Conservation (phyloP, 2,888 invertebrate genomes). For the Cyclophora punctaria region DNA sequence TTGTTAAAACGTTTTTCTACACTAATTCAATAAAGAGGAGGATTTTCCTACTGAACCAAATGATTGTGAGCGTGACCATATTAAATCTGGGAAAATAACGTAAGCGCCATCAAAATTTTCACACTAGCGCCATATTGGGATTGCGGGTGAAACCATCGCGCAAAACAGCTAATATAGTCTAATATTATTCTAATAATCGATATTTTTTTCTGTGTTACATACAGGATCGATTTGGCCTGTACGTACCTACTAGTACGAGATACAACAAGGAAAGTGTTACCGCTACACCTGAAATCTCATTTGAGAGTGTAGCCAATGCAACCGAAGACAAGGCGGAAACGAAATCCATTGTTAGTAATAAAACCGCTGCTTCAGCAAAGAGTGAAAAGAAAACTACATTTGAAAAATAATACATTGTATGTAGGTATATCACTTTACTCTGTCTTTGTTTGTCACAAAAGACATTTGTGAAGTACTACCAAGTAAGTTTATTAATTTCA, state of each 20-base stretch:
- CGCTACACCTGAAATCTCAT: slow-evolving; percentile 43
- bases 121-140: too few species aligned
- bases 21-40: too few species aligned
- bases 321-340: slow-evolving; percentile 16
- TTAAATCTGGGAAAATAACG: too few species aligned
- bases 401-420: neutral
- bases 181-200: neutral
- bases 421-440: too few species aligned
- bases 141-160: too few species aligned
- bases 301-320: slow-evolving; percentile 18
- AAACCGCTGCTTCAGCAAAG: slow-evolving; percentile 23
- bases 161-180: too few species aligned
- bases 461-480: too few species aligned
- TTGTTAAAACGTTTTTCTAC: too few species aligned
- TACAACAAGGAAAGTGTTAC: slow-evolving; percentile 37
- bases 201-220: neutral
- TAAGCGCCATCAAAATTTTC: too few species aligned
- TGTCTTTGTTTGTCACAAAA: too few species aligned
- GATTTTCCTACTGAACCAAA: too few species aligned
- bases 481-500: neutral
- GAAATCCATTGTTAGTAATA: slow-evolving; percentile 29
- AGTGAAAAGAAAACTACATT: slow-evolving; percentile 13
- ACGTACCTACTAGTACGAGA: slow-evolving; percentile 31
- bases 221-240: slow-evolving; percentile 64
- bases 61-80: too few species aligned